A percentile compares a stretch with the other conserved stretches of the same genome.
Evolutionary conservation across 2,797 vertebrate genomes (phyloP).

Genomic region (Petrocephalus schoutedeni): DNA sequence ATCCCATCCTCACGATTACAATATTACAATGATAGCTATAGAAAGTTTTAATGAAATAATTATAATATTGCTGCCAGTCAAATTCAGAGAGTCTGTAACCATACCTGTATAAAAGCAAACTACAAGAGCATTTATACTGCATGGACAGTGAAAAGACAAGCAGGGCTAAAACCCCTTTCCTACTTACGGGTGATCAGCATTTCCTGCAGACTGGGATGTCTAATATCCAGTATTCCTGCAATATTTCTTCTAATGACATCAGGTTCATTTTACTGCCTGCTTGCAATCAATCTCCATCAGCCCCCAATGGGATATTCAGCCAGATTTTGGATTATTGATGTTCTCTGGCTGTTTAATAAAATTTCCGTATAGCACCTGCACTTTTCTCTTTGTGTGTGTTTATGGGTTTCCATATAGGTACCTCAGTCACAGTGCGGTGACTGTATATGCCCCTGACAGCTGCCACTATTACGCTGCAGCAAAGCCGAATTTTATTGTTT

Average conservation of each 20-base stretch:
- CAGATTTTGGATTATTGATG: not conserved
- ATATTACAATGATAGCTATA: not conserved
- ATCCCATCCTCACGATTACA: not conserved
- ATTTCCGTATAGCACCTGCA: not conserved
- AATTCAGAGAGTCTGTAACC: not conserved
- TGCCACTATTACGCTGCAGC: not conserved
- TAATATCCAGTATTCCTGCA: too few relatives aligned
- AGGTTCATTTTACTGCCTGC: too few relatives aligned
- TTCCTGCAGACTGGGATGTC: too few relatives aligned
- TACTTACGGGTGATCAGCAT: too few relatives aligned
- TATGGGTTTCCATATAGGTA: not conserved
- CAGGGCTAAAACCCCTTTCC: too few relatives aligned
- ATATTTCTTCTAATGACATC: too few relatives aligned
- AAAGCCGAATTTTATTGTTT: too few relatives aligned
- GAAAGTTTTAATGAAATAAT: not conserved
- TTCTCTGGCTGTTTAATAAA: not conserved
- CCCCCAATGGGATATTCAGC: too few relatives aligned
- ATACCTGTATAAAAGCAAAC: not conserved
- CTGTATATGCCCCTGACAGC: not conserved
- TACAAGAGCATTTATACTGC: too few relatives aligned
- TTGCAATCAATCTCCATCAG: too few relatives aligned
- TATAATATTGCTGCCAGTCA: not conserved
- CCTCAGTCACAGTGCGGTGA: not conserved
- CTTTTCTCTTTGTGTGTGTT: not conserved
- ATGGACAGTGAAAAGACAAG: too few relatives aligned